Percentiles rank a stretch among this genome's conserved stretches.
phyloP scores from a whole-genome alignment of 2,888 invertebrate species.

The Terebella lapidaria region DNA sequence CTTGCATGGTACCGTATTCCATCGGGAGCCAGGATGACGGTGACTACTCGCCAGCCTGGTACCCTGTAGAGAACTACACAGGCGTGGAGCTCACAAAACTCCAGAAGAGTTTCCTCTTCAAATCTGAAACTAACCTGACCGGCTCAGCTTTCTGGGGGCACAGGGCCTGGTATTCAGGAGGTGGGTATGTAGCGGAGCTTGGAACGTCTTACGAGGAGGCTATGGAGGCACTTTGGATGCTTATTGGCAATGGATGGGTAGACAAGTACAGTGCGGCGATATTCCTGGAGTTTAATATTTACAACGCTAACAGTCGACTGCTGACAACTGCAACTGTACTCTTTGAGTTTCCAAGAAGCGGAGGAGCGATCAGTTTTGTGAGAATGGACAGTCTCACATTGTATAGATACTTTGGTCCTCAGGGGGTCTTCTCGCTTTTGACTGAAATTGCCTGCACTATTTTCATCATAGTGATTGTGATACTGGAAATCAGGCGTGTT shows the following conservation, averaged over 20 bases:
- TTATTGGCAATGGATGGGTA: conserved; percentile 31
- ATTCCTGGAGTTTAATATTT: conserved; percentile 38
- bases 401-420: conserved; percentile 12
- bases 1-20: not conserved
- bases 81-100: too few species aligned
- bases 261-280: conserved; percentile 36
- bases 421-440: conserved; percentile 2
- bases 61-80: not conserved
- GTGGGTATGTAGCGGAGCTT: conserved; percentile 36
- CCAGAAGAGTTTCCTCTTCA: conserved; percentile 1
- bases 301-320: conserved; percentile 37
- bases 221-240: conserved; percentile 9
- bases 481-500: not conserved
- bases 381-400: conserved; percentile 1
- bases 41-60: not conserved
- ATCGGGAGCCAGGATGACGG: not conserved
- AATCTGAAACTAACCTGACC: conserved; percentile 27
- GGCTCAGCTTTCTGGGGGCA: conserved; percentile 30
- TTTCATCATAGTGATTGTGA: conserved; percentile 2
- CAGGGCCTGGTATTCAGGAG: conserved; percentile 31
- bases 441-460: conserved; percentile 5
- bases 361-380: not conserved
- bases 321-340: conserved; percentile 32
- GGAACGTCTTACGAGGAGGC: conserved; percentile 19
- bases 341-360: conserved; percentile 30